Evolutionary conservation across 2,113 vertebrate species (phyloP), one percentile per base, ranked within the genome.

Genomic region (Bostrychus sinensis): DNA sequence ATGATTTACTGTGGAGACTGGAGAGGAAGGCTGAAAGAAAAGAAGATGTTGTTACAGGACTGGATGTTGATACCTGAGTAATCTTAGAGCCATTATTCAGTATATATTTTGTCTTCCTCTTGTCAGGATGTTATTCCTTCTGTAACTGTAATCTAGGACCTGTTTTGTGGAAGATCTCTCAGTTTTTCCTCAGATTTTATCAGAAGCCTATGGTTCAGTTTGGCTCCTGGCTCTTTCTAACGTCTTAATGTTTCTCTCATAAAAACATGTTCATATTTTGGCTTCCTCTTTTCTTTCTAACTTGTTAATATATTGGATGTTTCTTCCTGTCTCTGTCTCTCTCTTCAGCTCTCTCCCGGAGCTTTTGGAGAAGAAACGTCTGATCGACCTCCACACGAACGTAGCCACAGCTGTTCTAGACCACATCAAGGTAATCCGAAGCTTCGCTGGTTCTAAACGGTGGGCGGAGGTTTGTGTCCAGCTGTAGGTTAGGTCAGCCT

Each of bases 401-500:
- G 96, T 99, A 48, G 96, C 96, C 76, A 99, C 97, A 19, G 96
- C 96, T 0, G 95, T 98, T 69, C 91, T 99, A 80, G 95, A 98
- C 85, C 96, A 99, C 87, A 98, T 99, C 93, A 99, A 98, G 95
- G 97, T 98, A 1, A 9, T n/a, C n/a, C n/a, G n/a, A n/a, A n/a
- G n/a, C n/a, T n/a, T n/a, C n/a, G n/a, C n/a, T n/a, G n/a, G n/a
- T n/a, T n/a, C n/a, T n/a, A n/a, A n/a, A n/a, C n/a, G n/a, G n/a
- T n/a, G n/a, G n/a, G n/a, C n/a, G n/a, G n/a, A n/a, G n/a, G n/a
- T n/a, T n/a, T n/a, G n/a, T n/a, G n/a, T n/a, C n/a, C n/a, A n/a
- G n/a, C n/a, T n/a, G n/a, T n/a, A n/a, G n/a, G n/a, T n/a, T n/a
- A n/a, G n/a, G n/a, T n/a, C n/a, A n/a, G n/a, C n/a, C n/a, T n/a